Evolutionary conservation across 2,888 invertebrate species (phyloP), one percentile per base, ranked within the genome.

Genomic region (Gryllus longicercus): DNA sequence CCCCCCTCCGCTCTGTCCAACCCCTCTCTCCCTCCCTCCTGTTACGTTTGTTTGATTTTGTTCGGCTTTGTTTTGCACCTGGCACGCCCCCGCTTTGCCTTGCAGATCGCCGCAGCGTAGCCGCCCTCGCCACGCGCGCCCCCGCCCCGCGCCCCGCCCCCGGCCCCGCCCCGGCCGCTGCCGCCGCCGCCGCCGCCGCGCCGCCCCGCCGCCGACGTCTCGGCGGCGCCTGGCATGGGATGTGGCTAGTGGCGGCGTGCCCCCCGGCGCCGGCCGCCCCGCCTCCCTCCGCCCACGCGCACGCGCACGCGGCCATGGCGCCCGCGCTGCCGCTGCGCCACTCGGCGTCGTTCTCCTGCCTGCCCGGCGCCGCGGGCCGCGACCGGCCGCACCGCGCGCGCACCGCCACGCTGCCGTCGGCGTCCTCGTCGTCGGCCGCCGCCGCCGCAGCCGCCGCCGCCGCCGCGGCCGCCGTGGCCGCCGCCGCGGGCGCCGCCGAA

Each of bases 311-410:
- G 50, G 18, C 79, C 11, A 18, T 77, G 51, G 77, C 86, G 86
- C 86, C 86, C 82, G 86, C 87, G 82, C 86, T 87, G 83, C 87
- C 87, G 83, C 84, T 88, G 83, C 84, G 88, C 82, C 88, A 88
- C 85, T 88, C 88, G 82, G 88, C 88, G 80, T 88, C 88, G 83
- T 88, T 88, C 85, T 88, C 88, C 79, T 88, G 88, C 84, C 85
- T 88, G 79, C 87, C 88, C 81, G 86, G 88, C 75, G 85, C 86
- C 83, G 85, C 86, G 50, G 84, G 83, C 38, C 76, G 80, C 75
- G 84, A 84, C 80, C 86, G 86, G 51, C 85, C 84, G 38, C 87
- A 87, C 81, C 85, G 87, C 10, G 85, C 86, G 49, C 84, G 88
- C 80, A 88, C 88, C 51, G 88, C 88, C 76, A 88, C 88, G n/a